Conservation (phyloP, 1,140 invertebrate species). For the Zelostemma sp. region DNA sequence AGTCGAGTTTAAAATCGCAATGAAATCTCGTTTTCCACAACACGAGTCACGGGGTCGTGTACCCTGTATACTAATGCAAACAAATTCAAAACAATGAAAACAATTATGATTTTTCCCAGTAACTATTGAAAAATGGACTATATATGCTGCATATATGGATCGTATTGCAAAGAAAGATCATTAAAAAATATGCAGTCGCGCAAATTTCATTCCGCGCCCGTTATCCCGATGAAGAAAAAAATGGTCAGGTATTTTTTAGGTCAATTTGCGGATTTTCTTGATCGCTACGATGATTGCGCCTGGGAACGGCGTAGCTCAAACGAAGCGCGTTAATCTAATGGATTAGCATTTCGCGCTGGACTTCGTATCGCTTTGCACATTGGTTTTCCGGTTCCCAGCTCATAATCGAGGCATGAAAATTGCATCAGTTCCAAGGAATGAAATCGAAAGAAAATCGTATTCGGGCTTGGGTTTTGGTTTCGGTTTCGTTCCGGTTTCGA, state of each 20-base stretch:
- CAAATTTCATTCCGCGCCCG: no score
- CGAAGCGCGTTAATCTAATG: conserved; percentile 55
- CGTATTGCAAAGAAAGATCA: no score
- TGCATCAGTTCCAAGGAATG: neutral
- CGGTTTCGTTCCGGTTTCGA: no score
- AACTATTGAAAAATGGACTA: no score
- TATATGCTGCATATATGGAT: no score
- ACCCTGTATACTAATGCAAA: conserved; percentile 27
- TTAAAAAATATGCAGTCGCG: no score
- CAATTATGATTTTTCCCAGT: no score
- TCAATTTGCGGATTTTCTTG: conserved; percentile 29
- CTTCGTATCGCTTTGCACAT: conserved; percentile 37
- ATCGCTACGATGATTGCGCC: conserved; percentile 30
- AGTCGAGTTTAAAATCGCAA: conserved; percentile 51
- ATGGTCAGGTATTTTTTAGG: neutral
- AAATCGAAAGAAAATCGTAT: no score
- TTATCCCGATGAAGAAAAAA: neutral
- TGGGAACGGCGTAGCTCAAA: conserved; percentile 43
- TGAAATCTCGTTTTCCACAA: conserved; percentile 52
- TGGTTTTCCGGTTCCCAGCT: conserved; percentile 40
- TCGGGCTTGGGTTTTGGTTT: no score
- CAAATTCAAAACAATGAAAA: neutral
- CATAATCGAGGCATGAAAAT: conserved; percentile 17
- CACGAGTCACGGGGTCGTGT: conserved; percentile 19
- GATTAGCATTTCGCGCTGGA: conserved; percentile 55